Evolutionary conservation across 2,113 vertebrate genomes (phyloP), one percentile per base, ranked within the genome.

Genomic region (Mandrillus leucophaeus): DNA sequence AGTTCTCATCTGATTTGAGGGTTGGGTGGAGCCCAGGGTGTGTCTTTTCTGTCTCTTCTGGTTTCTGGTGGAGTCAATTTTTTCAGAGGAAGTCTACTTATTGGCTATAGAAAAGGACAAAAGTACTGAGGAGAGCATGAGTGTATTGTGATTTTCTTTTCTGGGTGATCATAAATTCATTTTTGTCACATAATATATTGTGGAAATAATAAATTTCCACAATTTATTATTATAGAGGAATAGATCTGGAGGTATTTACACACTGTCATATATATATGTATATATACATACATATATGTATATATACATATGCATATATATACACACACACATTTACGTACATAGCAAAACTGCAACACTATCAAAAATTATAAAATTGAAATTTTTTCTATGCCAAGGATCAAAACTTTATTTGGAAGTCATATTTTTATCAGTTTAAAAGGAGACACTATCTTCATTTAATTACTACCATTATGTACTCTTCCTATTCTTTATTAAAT

Each of bases 1-100:
- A 88, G 23, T 93, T 96, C 61, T 97, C 66, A 23, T 97, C 94
- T 96, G 95, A 98, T 94, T 90, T 95, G 61, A 96, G 38, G 30
- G n/a, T 66, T 97, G 95, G 92, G 95, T 97, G 85, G 95, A 86
- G 83, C 64, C 64, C 68, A 94, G 91, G 95, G 68, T 93, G 68
- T 97, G 90, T 83, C 90, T 89, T 8, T 88, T 85, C 48, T 95
- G 45, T 94, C 72, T 97, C 43, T 97, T 95, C 79, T 97, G 85
- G 59, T 75, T 95, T 96, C 85, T 94, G 70, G 55, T 97, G 35
- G 38, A 91, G 93, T 84, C 45, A 1, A 25, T 88, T 79, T 93
- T 80, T 97, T 93, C 82, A 82, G 64, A 88, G 50, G 40, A 97
- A 94, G 57, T 78, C 7, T 27, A 78, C 93, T 75, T 96, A 86